A percentile compares a stretch with the other conserved stretches of the same genome.
phyloP scores from a whole-genome alignment of 2,888 invertebrate genomes.

The Polylopha cassiicola region DNA sequence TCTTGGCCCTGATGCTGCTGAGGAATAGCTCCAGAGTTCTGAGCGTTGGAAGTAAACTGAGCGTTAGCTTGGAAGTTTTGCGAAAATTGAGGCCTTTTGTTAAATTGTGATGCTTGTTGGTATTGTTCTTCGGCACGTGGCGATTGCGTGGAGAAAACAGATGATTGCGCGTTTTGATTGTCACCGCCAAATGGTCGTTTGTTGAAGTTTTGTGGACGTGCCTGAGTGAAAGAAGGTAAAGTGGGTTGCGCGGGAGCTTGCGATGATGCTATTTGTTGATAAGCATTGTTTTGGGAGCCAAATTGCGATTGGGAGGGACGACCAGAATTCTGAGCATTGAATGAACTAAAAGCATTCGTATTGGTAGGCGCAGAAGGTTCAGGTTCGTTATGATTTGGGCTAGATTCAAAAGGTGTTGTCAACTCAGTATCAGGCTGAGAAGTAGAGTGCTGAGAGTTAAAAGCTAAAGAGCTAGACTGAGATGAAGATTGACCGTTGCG shows the following conservation, averaged over 20 bases:
- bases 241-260: constrained; percentile 21
- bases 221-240: constrained; percentile 23
- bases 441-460: constrained; percentile 32
- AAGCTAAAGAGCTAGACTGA: constrained; percentile 24
- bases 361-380: constrained; percentile 6
- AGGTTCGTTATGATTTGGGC: constrained; percentile 19
- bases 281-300: constrained; percentile 12
- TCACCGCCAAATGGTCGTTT: constrained; percentile 6
- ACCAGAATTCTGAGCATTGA: constrained; percentile 12
- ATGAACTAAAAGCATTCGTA: constrained; percentile 13
- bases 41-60: constrained; percentile 30
- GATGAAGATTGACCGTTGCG: constrained; percentile 20
- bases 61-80: constrained; percentile 27
- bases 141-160: constrained; percentile 21
- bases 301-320: constrained; percentile 23
- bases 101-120: constrained; percentile 19
- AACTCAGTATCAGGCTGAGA: constrained; percentile 41
- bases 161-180: constrained; percentile 13
- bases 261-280: constrained; percentile 11
- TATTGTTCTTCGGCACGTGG: constrained; percentile 14
- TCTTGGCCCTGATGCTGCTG: constrained; percentile 39
- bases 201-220: constrained; percentile 13
- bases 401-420: constrained; percentile 45
- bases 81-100: constrained; percentile 17
- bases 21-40: constrained; percentile 34